Evolutionary conservation across 2,888 invertebrate genomes (phyloP).

Genomic region (Eulithis prunata): DNA sequence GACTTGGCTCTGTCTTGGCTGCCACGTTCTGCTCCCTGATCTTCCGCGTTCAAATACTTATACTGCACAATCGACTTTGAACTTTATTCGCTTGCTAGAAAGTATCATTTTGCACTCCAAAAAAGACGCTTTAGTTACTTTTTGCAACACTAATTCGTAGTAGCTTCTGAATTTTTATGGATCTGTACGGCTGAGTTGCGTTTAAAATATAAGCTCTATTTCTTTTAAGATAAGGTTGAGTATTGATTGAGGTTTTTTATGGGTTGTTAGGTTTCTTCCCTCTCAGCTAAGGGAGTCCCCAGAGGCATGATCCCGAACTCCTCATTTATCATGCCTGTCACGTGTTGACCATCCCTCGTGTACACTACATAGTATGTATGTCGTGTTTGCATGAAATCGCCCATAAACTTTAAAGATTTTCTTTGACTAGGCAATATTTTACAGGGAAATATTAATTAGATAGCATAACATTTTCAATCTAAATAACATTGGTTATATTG

Average conservation of each 20-base stretch:
- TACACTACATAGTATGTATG: slow-evolving; percentile 63
- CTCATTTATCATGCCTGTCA: slow-evolving; percentile 83
- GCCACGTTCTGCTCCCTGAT: slow-evolving; percentile 67
- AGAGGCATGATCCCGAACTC: slow-evolving; percentile 79
- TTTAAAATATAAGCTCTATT: slow-evolving; percentile 48
- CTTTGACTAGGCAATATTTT: slow-evolving; percentile 2
- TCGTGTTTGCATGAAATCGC: slow-evolving; percentile 56
- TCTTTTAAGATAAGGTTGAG: slow-evolving; percentile 44
- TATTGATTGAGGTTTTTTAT: slow-evolving; percentile 45
- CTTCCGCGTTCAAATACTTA: slow-evolving; percentile 50
- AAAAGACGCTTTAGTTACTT: slow-evolving; percentile 62
- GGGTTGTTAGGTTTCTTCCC: slow-evolving; percentile 64
- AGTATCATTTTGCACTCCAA: slow-evolving; percentile 50
- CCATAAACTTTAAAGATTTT: slow-evolving; percentile 46
- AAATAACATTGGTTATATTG: too few species aligned
- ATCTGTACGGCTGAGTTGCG: slow-evolving; percentile 50
- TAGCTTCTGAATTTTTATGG: slow-evolving; percentile 69
- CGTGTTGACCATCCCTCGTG: slow-evolving; percentile 82
- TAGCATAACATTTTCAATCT: too few species aligned
- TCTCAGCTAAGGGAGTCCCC: slow-evolving; percentile 74
- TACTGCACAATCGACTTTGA: slow-evolving; percentile 48
- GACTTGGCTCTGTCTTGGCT: slow-evolving; percentile 71
- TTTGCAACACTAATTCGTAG: slow-evolving; percentile 75
- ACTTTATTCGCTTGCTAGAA: slow-evolving; percentile 47
- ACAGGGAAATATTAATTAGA: too few species aligned